Evolutionary conservation across 2,797 vertebrate genomes (phyloP).

Genomic region (Enteromius trimaculatus): DNA sequence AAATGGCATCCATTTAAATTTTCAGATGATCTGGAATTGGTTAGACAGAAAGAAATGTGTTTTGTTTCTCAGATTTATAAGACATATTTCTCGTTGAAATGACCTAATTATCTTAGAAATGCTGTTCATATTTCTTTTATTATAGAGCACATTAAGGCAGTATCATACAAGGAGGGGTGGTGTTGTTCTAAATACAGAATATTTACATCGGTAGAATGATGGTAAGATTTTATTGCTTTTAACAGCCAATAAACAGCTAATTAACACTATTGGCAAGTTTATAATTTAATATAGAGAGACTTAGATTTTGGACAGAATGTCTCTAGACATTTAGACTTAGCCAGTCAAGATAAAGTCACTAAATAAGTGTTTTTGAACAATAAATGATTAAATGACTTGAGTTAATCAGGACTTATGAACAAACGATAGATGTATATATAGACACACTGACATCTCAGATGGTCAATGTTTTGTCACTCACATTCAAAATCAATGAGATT

Average conservation of each 20-base stretch:
- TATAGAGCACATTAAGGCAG: neutral
- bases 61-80: slow-evolving; percentile 6
- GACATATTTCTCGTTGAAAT: neutral
- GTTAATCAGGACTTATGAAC: too few species aligned
- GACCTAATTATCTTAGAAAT: neutral
- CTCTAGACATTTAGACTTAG: neutral
- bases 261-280: neutral
- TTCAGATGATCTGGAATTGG: neutral
- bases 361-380: neutral
- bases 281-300: neutral
- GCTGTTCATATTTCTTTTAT: neutral
- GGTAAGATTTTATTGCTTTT: neutral
- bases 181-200: neutral
- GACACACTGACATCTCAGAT: too few species aligned
- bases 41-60: neutral
- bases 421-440: too few species aligned
- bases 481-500: too few species aligned
- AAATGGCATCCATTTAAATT: slow-evolving; percentile 7
- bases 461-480: too few species aligned
- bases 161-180: neutral
- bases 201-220: neutral
- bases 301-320: neutral
- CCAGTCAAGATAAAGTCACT: neutral
- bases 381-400: neutral
- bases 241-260: neutral